Evolutionary conservation across 2,888 invertebrate species (phyloP).

Genomic region (Antheraea yamamai): DNA sequence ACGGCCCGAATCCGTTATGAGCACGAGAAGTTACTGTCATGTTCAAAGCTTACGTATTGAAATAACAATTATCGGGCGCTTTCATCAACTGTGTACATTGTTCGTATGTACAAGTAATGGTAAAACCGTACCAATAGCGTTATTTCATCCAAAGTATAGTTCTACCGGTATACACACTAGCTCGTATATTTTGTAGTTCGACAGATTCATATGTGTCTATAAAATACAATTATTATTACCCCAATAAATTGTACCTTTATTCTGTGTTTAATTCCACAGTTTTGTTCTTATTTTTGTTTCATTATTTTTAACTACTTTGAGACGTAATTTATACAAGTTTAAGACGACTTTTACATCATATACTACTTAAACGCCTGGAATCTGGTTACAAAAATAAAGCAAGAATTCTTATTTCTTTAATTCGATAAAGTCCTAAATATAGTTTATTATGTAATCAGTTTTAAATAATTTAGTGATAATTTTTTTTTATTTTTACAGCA

Average conservation of each 20-base stretch:
- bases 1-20: not conserved
- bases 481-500: no score
- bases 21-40: constrained; percentile 13
- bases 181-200: constrained; percentile 9
- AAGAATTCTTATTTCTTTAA: no score
- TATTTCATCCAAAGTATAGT: constrained; percentile 5
- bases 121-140: not conserved
- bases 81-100: constrained; percentile 9
- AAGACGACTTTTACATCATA: no score
- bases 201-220: not conserved
- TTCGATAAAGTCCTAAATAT: no score
- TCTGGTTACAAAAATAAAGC: no score
- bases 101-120: not conserved
- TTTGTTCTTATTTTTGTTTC: not conserved
- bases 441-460: no score
- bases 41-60: constrained; percentile 15
- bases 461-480: no score
- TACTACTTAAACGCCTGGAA: no score
- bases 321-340: no score
- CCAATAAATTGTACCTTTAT: not conserved
- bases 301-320: not conserved
- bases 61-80: constrained; percentile 14
- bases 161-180: not conserved
- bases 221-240: not conserved
- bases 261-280: not conserved